Evolutionary conservation across 2,113 vertebrate species (phyloP), one percentile per base, ranked within the genome.

Genomic region (Bujurquina vittata): DNA sequence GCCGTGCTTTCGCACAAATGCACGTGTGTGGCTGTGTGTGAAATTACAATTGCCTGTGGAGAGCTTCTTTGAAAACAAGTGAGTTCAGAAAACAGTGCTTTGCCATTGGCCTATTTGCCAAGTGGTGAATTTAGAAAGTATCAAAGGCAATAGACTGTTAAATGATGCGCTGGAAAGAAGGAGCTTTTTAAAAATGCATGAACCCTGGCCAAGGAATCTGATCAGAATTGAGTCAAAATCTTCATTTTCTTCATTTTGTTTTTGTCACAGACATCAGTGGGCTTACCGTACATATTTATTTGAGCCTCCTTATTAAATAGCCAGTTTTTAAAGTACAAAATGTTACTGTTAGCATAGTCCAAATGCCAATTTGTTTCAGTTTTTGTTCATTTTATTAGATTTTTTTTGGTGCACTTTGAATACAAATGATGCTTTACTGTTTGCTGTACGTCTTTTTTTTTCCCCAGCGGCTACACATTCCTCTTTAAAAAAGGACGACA

Each of bases 101-200:
- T 60, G 67, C 43, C 57, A 61, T 55, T 74, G 35, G 54, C 40
- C 20, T 35, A 22, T 75, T 74, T 55, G 67, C 23, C 43, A 69
- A 69, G 43, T 69, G 65, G 46, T 37, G 22, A 80, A 31, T 58
- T 57, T 56, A 58, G 55, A 80, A 56, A 77, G 18, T 8, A 37
- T 69, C 60, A 80, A 29, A n/a, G 58, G 75, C 26, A 60, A n/a
- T 9, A 58, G 31, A 77, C 2, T 10, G 37, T 67, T 22, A 18
- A 56, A 74, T 69, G 40, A 69, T 49, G 63, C 29, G 15, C 63
- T 49, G 63, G 63, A 69, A 69, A 69, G 40, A 69, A 43, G 63
- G 23, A 49, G 9, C 23, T 29, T 69, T 69, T 69, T 69, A 69
- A 69, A 69, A 52, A 69, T 69, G 63, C 63, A 69, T 69, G 40